Percentiles rank a stretch among this genome's conserved stretches.
Conservation (phyloP, 2,797 vertebrate genomes). For the Streptopelia turtur region DNA sequence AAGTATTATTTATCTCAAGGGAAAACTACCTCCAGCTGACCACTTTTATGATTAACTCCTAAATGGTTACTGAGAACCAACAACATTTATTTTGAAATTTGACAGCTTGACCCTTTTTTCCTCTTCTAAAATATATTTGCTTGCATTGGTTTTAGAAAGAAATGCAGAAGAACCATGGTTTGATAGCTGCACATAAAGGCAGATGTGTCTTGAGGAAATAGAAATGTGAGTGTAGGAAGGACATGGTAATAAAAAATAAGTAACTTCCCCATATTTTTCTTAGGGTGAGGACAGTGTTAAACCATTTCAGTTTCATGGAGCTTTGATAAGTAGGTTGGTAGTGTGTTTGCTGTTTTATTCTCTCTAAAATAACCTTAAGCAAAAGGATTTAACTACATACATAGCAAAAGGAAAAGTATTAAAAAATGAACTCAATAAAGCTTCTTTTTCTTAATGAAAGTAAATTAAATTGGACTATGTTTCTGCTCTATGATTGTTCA, state of each 20-base stretch:
- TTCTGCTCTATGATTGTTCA: conserved; percentile 8
- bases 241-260: conserved; percentile 3
- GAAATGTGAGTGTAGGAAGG: neutral
- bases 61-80: neutral
- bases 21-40: conserved; percentile 24
- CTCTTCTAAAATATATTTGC: neutral
- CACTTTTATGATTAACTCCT: conserved; percentile 12
- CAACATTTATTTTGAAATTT: conserved; percentile 12
- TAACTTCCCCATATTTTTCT: neutral
- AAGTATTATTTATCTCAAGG: conserved; percentile 12
- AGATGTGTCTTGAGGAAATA: neutral
- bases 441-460: neutral
- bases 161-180: neutral
- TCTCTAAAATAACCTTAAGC: neutral
- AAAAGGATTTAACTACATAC: neutral
- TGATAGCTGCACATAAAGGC: neutral
- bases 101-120: neutral
- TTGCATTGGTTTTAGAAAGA: neutral
- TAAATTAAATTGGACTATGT: neutral
- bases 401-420: neutral
- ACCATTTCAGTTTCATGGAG: neutral
- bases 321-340: neutral
- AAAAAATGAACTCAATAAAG: neutral
- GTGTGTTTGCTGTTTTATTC: neutral
- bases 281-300: neutral